These are phyloP conservation scores for Lanistes nyassanus DNA, from an alignment of 1,140 invertebrate genomes.

Conservation along the genomic window DNA sequence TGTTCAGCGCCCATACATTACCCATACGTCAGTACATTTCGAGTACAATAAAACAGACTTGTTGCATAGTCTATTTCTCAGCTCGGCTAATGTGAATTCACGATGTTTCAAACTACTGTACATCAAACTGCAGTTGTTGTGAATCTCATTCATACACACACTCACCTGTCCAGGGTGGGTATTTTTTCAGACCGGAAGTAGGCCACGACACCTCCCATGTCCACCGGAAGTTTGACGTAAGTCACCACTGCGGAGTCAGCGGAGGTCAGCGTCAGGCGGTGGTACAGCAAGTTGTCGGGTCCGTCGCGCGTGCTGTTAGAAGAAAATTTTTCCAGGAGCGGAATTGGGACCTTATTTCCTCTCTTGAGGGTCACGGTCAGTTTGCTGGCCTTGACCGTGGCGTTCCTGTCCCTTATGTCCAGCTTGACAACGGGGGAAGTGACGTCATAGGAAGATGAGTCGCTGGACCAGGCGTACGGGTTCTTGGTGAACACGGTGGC, in stretches of 20 bases:
- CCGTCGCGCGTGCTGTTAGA: not conserved
- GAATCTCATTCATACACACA: not conserved
- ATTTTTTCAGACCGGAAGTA: conserved; percentile 8
- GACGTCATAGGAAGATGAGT: conserved; percentile 6
- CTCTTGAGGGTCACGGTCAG: too few relatives aligned
- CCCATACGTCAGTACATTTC: not conserved
- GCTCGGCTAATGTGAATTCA: not conserved
- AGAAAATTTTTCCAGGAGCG: not conserved
- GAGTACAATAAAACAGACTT: not conserved
- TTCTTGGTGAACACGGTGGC: conserved; percentile 18
- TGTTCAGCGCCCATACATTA: not conserved
- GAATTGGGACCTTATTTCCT: not conserved
- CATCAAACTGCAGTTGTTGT: not conserved
- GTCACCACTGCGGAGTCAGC: not conserved
- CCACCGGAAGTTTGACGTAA: not conserved
- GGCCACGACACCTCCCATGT: not conserved
- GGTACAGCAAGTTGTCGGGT: conserved; percentile 15
- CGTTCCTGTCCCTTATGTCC: not conserved
- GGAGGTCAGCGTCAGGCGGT: conserved; percentile 8
- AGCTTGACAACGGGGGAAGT: conserved; percentile 10
- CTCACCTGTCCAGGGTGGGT: conserved; percentile 4
- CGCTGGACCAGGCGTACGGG: conserved; percentile 4
- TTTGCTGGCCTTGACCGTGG: not conserved
- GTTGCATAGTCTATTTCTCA: not conserved
- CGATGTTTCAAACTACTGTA: not conserved